phyloP scores from a whole-genome alignment of 2,113 vertebrate species.

The Odontesthes bonariensis region DNA sequence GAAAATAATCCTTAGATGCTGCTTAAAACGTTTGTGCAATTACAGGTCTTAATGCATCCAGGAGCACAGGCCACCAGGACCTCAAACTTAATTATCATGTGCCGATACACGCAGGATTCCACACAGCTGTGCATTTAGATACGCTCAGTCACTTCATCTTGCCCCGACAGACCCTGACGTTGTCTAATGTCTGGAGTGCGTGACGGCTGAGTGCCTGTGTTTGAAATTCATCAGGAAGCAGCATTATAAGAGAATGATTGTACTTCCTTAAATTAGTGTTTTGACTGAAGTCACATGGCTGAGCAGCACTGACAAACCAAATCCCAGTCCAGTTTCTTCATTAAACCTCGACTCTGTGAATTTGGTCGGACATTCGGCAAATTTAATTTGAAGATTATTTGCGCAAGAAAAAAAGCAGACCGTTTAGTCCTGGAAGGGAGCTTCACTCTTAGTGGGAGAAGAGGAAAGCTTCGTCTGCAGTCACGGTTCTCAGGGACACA shows the following conservation, averaged over 20 bases:
- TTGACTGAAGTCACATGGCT: constrained; percentile 52
- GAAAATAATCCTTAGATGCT: background rate
- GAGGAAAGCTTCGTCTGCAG: constrained; percentile 39
- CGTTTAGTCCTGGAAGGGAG: constrained; percentile 23
- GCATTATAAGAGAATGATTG: constrained; percentile 51
- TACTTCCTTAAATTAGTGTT: constrained; percentile 68
- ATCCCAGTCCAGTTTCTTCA: background rate
- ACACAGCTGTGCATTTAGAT: background rate
- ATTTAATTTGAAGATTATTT: constrained; percentile 39
- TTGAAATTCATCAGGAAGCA: constrained; percentile 61
- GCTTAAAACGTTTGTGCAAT: background rate
- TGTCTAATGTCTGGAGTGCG: constrained; percentile 45
- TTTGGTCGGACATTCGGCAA: constrained; percentile 6
- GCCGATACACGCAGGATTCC: background rate
- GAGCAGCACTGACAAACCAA: constrained; percentile 1
- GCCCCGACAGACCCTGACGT: constrained; percentile 33
- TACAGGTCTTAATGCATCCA: background rate
- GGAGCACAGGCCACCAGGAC: background rate
- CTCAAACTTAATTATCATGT: background rate
- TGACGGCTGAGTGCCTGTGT: constrained; percentile 29
- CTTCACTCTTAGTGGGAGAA: constrained; percentile 19
- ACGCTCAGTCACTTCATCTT: background rate
- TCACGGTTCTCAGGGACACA: constrained; percentile 70
- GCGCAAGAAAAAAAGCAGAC: constrained; percentile 17
- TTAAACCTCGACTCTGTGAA: background rate